Base-by-base conservation (phyloP, 2,797 vertebrate genomes). In the Parauchenoglanis ngamensis region DNA sequence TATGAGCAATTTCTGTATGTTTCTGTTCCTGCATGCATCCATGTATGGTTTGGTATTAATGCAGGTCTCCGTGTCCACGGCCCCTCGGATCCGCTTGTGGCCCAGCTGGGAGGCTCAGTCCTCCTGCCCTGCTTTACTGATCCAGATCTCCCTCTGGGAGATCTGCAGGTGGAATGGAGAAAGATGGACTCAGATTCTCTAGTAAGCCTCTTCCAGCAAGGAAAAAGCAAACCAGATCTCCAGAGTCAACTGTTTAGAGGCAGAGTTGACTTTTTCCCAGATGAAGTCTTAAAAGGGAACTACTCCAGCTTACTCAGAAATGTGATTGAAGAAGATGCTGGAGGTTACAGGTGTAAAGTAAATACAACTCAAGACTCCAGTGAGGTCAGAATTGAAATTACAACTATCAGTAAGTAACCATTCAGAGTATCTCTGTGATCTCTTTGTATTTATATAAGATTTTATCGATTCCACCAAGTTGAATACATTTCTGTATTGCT, bases 251-350 rank as follows among this genome's bases (percentile, higher is more conserved):
- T 70, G 25, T 90, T 87, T 46, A 75, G 76, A 5, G 85, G 56
- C 0, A 84, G 90, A 77, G 90, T 85, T 10, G 46, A 85, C 52
- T 84, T 92, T 65, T 88, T 85, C 7, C 12, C 77, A 8, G 52
- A 87, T 28, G 77, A 90, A 56, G 35, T 91, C 4, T 35, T 28
- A n/a, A 85, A 87, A 68, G 90, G 88, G 75, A 92, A 91, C 52
- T 91, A 89, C 85, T 91, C 90, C 82, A 61, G 91, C 57, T 46
- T 88, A 15, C 79, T 92, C 17, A 65, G 67, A 83, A 87, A 89
- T 35, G 40, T 90, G 59, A 76, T 78, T 1, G 82, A 72, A 49
- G 61, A 59, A 21, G 91, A 92, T 77, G 54, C 57, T 35, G 91
- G 89, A 76, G 31, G 12, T 59, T 92, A 89, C 65, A 88, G 31